Conservation (phyloP, 2,888 invertebrate genomes). For the Aplocera efformata region DNA sequence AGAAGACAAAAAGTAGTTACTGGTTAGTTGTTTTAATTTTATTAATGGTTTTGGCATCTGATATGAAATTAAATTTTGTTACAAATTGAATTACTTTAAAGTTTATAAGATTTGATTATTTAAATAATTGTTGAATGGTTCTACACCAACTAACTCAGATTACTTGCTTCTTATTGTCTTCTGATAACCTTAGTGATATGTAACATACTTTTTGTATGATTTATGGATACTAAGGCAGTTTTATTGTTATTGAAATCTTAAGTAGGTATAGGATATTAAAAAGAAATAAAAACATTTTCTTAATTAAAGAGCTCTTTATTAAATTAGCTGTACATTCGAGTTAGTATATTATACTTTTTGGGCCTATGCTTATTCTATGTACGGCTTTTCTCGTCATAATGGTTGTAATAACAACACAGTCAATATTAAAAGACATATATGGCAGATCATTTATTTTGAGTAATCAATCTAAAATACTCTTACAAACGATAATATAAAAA, state of each 20-base stretch:
- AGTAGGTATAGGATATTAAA: slow-evolving; percentile 22
- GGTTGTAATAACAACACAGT: slow-evolving; percentile 70
- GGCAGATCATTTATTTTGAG: slow-evolving; percentile 79
- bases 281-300: slow-evolving; percentile 27
- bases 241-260: slow-evolving; percentile 24
- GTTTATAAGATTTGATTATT: background rate
- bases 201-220: slow-evolving; percentile 8
- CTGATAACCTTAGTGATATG: slow-evolving; percentile 2
- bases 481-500: slow-evolving; percentile 68
- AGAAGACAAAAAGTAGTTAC: slow-evolving; percentile 40
- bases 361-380: slow-evolving; percentile 76
- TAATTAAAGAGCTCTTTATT: slow-evolving; percentile 77
- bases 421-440: slow-evolving; percentile 77
- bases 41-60: slow-evolving; percentile 18
- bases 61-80: slow-evolving; percentile 13
- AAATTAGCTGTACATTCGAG: slow-evolving; percentile 81
- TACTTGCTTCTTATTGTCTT: background rate
- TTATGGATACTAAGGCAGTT: slow-evolving; percentile 10
- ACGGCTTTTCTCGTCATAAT: slow-evolving; percentile 62
- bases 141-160: background rate
- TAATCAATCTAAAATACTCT: slow-evolving; percentile 72
- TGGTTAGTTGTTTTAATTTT: slow-evolving; percentile 20
- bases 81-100: slow-evolving; percentile 1
- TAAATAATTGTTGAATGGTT: background rate
- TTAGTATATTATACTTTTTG: slow-evolving; percentile 81